A percentile compares a stretch with the other conserved stretches of the same genome.
Conservation (phyloP, 2,113 vertebrate species). For the Psophia crepitans region DNA sequence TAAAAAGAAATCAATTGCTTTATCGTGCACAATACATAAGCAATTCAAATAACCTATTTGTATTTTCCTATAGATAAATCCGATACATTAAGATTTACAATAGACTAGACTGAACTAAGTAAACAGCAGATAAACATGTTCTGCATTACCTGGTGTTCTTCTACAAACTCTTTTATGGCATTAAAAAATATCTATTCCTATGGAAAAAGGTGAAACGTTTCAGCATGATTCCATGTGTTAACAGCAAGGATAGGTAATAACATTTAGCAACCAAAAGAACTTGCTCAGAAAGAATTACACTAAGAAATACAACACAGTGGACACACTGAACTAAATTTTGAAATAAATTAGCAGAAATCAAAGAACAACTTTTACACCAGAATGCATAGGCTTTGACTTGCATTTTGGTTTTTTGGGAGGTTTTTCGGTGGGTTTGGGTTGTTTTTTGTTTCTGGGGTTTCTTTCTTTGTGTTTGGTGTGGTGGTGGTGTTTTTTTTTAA, state of each 20-base stretch:
- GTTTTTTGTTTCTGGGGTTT: too few relatives aligned
- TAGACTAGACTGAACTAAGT: background rate
- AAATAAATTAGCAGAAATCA: background rate
- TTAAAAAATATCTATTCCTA: background rate
- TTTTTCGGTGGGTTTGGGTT: too few relatives aligned
- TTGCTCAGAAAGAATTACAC: background rate
- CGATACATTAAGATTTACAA: slow-evolving; percentile 32
- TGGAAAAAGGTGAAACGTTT: background rate
- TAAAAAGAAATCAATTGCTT: slow-evolving; percentile 5
- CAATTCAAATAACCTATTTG: slow-evolving; percentile 51
- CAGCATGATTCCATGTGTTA: background rate
- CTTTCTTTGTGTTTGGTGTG: too few relatives aligned
- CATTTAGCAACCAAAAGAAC: background rate
- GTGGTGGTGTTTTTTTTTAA: background rate
- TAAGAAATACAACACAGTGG: background rate
- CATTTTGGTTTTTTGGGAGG: too few relatives aligned
- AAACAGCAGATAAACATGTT: slow-evolving; percentile 11
- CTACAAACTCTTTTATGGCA: background rate
- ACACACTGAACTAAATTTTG: background rate
- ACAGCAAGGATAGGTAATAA: background rate
- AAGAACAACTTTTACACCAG: background rate
- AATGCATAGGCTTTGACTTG: background rate
- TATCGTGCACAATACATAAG: background rate
- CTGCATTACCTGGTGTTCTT: background rate
- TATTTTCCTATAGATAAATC: background rate